Base-by-base conservation (phyloP, 2,888 invertebrate species). In the Volucella inflata region DNA sequence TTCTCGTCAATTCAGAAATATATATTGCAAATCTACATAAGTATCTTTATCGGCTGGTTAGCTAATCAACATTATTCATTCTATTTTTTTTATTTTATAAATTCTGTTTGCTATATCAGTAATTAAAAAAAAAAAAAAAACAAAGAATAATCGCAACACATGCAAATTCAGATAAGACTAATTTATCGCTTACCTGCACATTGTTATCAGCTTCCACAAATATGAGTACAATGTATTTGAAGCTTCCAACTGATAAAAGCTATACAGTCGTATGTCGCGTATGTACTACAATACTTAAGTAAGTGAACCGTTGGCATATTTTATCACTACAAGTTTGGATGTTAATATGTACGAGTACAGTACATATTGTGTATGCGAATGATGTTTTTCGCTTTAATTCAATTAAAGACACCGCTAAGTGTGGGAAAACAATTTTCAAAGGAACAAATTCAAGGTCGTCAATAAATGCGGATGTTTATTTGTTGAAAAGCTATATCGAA, bases 141-240 rank as follows among this genome's bases (percentile, higher is more conserved):
- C 2, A n/a, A n/a, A 48, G 14, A 48, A 48, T n/a, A n/a, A 48
- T n/a, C 16, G 8, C 12, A 9, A 9, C 17, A 21, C n/a, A 21
- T 62, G 48, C 62, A 62, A 44, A 42, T 21, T 42, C 36, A 62
- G 36, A 48, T 48, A 62, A 38, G 8, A 10, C 14, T 36, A 48
- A n/a, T 30, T 62, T 62, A 62, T 48, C 36, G 14, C 16, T 62
- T 48, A 62, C 46, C 62, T 62, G 62, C 48, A 48, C 14, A 48
- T 11, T 48, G 6, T 62, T 62, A 62, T 62, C 48, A 16, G 9
- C 36, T 36, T 3, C 14, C 16, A 36, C 10, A 48, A 48, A 14
- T 62, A 36, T 62, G 21, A 0, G 36, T 48, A 14, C 11, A 11
- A 62, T 62, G 36, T 46, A 40, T n/a, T 62, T 2, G 12, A 46